Evolutionary conservation across 2,888 invertebrate genomes (phyloP), one percentile per base, ranked within the genome.

Genomic region (Zaprionus bogoriensis): DNA sequence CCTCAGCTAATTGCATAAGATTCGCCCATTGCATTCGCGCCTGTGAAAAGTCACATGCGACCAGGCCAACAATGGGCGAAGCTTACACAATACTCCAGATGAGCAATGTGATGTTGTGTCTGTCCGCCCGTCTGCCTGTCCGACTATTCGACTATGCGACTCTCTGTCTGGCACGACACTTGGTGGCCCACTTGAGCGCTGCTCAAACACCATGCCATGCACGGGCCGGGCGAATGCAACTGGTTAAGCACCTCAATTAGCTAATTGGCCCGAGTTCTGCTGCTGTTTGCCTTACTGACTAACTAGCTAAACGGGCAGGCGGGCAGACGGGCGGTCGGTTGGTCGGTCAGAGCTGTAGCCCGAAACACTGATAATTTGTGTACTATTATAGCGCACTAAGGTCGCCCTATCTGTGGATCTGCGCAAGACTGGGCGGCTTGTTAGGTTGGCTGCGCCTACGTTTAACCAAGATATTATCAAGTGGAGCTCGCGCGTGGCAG

Each of bases 31-130:
- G 81, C 76, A 80, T 73, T 23, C 22, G 22, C 10, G 41, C 41
- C 20, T 41, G 41, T 41, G 41, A 41, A 41, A 41, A 41, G 41
- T 41, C 41, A 41, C 44, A 25, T 44, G 44, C 20, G 41, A 6
- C 22, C n/a, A 14, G 12, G 36, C 36, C 14, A 41, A 67, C 44
- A 55, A 30, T 60, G 41, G 47, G 30, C 36, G 32, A 36, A 17
- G 32, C 58, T 79, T 79, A 62, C 79, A 79, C 72, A 80, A 82
- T 61, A 27, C 14, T 20, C 47, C 63, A 46, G 65, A 82, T 79
- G 83, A 68, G 80, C 83, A 77, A 79, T 77, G n/a, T n/a, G n/a
- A n/a, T 64, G 68, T 68, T 77, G 64, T 68, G 77, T 36, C 32
- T 14, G 14, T 36, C 14, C 32, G 17, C 17, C 32, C 32, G 17